phyloP scores from a whole-genome alignment of 2,797 vertebrate genomes.

The Peromyscus attwateri region DNA sequence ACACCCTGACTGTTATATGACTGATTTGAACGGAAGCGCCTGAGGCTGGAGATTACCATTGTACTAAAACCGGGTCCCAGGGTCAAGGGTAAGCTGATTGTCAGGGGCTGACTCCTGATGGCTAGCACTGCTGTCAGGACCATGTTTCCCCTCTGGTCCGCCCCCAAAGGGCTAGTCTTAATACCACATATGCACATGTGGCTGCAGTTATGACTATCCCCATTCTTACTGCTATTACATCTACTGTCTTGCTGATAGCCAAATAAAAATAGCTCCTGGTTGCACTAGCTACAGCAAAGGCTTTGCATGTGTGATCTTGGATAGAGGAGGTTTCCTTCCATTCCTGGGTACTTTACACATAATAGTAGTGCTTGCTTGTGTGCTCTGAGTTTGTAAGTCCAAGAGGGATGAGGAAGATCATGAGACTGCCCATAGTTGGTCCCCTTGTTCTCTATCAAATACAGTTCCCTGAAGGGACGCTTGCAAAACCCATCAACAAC shows the following conservation, averaged over 20 bases:
- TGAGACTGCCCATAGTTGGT: neutral
- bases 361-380: neutral
- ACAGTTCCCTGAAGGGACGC: neutral
- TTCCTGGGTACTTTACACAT: neutral
- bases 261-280: neutral
- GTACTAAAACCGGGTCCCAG: neutral
- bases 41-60: neutral
- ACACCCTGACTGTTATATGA: neutral
- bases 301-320: neutral
- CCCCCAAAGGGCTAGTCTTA: neutral
- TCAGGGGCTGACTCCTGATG: too few relatives aligned
- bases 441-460: neutral
- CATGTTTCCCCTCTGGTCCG: neutral
- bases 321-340: neutral
- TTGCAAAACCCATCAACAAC: neutral
- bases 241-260: neutral
- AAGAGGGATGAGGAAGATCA: neutral
- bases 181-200: accelerated
- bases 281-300: neutral
- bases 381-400: neutral
- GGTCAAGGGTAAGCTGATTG: neutral
- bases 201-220: too few relatives aligned
- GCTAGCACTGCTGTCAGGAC: neutral
- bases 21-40: neutral
- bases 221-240: neutral